These are phyloP conservation scores for Camelus bactrianus DNA, from an alignment of 2,113 vertebrate genomes.

Conservation along the genomic window DNA sequence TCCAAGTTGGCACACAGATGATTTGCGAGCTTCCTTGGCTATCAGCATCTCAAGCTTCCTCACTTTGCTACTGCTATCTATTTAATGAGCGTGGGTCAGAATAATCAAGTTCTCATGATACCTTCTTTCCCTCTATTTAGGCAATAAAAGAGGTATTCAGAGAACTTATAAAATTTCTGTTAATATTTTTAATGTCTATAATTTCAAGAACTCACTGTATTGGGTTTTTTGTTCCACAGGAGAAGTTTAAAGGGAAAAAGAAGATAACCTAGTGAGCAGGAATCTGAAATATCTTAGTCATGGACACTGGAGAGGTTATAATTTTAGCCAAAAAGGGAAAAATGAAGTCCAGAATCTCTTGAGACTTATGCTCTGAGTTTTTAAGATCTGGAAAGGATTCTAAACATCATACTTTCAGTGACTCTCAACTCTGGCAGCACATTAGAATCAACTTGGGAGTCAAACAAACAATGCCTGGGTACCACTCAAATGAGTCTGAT, in stretches of 20 bases:
- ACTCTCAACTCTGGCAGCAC: not conserved
- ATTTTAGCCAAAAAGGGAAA: slow-evolving; percentile 17
- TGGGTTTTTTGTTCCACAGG: not conserved
- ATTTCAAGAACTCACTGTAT: slow-evolving; percentile 53
- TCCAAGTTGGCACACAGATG: slow-evolving; percentile 56
- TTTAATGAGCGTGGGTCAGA: not conserved
- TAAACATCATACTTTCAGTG: not conserved
- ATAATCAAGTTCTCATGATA: slow-evolving; percentile 12
- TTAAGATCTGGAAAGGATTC: slow-evolving; percentile 32
- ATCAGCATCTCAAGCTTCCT: slow-evolving; percentile 18
- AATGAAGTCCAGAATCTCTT: slow-evolving; percentile 42
- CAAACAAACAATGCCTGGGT: slow-evolving; percentile 28
- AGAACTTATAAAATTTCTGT: slow-evolving; percentile 12
- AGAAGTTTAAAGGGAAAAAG: slow-evolving; percentile 34
- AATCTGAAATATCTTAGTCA: slow-evolving; percentile 56
- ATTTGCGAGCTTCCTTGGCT: slow-evolving; percentile 52
- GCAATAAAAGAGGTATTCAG: not conserved
- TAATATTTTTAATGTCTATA: not conserved
- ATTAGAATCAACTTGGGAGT: slow-evolving; percentile 32
- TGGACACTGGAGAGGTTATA: not conserved
- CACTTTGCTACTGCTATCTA: not conserved
- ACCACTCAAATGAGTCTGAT: not conserved
- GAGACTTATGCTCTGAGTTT: not conserved
- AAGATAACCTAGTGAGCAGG: slow-evolving; percentile 9
- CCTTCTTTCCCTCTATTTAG: not conserved